Evolutionary conservation across 2,888 invertebrate genomes (phyloP), one percentile per base, ranked within the genome.

Genomic region (Plebejus argus): DNA sequence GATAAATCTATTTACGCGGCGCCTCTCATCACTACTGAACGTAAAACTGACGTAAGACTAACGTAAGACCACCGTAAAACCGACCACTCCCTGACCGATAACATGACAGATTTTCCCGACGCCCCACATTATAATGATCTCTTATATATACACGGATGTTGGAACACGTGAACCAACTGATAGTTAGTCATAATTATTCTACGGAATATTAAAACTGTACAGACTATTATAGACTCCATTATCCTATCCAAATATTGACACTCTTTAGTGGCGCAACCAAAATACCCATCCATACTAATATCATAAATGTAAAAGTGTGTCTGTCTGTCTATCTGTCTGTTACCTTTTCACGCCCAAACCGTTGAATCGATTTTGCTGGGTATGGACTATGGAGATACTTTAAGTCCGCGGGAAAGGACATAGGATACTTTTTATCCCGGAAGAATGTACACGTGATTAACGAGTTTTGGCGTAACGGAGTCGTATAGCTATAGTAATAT

Each of bases 1-100:
- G 53, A 53, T 89, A 86, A 91, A 83, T 85, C 87, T 85, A 84
- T 84, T 82, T 81, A 81, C 86, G 83, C 87, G 82, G 88, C 87
- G 86, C 84, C 86, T 86, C 83, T 87, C 92, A 93, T 93, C 87
- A 91, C 92, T 92, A 85, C 81, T 81, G 79, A 79, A 81, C 82
- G 79, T 80, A 81, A 82, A 81, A 84, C 80, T 77, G 76, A 71
- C 71, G 81, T 82, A 79, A 81, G 10, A 45, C 45, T 45, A 79
- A 71, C 82, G 79, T 79, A 81, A 82, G 81, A 84, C 80, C 76
- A 76, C 70, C 71, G 81, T 82, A 79, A 79, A 81, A 80, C 81
- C 89, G 86, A 85, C 89, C 89, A 86, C 87, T 83, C 88, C 88
- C 86, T 83, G 85, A 84, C 20, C 74, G 85, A 86, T 85, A 91